These are phyloP conservation scores for Drosophila funebris DNA, from an alignment of 1,140 invertebrate genomes.

Conservation along the genomic window DNA sequence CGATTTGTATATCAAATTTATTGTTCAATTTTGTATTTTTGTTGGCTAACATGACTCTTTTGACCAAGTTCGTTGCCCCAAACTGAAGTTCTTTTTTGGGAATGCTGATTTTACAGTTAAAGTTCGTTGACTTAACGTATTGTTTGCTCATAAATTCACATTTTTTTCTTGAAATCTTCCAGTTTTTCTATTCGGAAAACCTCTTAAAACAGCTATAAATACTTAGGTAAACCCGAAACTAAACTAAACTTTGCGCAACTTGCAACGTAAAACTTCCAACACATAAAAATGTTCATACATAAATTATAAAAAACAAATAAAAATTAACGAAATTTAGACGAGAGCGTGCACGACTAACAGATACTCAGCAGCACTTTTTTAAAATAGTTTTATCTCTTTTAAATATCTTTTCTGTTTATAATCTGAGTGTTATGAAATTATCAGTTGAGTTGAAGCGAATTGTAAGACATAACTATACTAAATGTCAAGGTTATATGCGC, in stretches of 20 bases:
- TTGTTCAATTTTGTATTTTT: conserved; percentile 10
- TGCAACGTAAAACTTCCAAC: conserved; percentile 29
- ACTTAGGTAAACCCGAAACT: conserved; percentile 1
- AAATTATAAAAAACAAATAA: conserved; percentile 28
- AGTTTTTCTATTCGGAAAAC: neutral
- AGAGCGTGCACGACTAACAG: neutral
- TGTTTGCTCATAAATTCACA: neutral
- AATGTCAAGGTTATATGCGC: too few relatives aligned
- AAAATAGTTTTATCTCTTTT: too few relatives aligned
- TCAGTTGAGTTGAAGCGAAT: too few relatives aligned
- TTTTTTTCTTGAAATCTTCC: neutral
- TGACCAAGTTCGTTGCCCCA: conserved; percentile 42
- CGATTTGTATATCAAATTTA: conserved; percentile 15
- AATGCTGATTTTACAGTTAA: conserved; percentile 25
- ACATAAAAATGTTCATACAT: conserved; percentile 24
- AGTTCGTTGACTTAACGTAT: conserved; percentile 33
- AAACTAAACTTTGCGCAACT: conserved; percentile 40
- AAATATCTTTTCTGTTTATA: too few relatives aligned
- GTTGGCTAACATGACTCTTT: neutral
- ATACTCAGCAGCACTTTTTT: too few relatives aligned
- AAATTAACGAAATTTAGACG: neutral
- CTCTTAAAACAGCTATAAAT: conserved; percentile 13
- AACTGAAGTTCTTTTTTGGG: conserved; percentile 45
- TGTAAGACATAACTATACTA: too few relatives aligned
- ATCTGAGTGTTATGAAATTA: too few relatives aligned